Evolutionary conservation across 2,113 vertebrate genomes (phyloP).

Genomic region (Centropus bengalensis): DNA sequence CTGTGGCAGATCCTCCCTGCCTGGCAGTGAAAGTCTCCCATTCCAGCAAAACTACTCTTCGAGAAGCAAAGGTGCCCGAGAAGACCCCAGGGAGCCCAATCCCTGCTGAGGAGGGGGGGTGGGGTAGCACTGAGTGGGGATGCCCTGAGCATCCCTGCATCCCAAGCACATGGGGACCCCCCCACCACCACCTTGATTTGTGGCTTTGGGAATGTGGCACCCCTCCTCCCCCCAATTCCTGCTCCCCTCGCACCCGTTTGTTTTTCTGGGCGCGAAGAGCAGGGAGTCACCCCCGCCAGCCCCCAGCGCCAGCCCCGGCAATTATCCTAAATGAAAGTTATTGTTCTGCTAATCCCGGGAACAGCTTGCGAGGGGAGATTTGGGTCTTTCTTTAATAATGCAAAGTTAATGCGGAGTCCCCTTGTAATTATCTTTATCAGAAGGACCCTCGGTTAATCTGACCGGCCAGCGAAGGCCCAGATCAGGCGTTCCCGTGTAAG

Average conservation of each 20-base stretch:
- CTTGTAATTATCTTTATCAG: conserved; percentile 84
- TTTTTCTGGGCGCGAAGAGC: not conserved
- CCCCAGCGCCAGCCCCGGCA: conserved; percentile 70
- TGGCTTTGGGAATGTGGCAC: not conserved
- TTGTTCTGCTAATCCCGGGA: conserved; percentile 82
- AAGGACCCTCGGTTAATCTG: conserved; percentile 79
- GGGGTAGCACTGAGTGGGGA: not conserved
- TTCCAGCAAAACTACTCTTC: conserved; percentile 11
- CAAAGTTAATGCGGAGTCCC: conserved; percentile 80
- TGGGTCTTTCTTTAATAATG: conserved; percentile 85
- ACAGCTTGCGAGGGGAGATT: conserved; percentile 83
- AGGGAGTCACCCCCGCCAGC: not conserved
- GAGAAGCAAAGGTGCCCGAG: not conserved
- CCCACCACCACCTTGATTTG: not conserved
- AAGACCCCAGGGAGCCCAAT: not conserved
- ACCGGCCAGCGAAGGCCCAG: conserved; percentile 61
- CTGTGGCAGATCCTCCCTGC: conserved; percentile 70
- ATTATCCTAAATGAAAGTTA: conserved; percentile 85
- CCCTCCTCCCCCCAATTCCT: not conserved
- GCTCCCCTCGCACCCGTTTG: not conserved
- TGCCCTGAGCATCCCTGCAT: not conserved
- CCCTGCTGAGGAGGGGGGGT: rapidly evolving
- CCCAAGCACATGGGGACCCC: rapidly evolving
- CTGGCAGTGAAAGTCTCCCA: conserved; percentile 70
- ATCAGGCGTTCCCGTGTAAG: conserved; percentile 68